A percentile compares a stretch with the other conserved stretches of the same genome.
Evolutionary conservation across 1,140 invertebrate species (phyloP).

Genomic region (Leptinotarsa undecemlineata): DNA sequence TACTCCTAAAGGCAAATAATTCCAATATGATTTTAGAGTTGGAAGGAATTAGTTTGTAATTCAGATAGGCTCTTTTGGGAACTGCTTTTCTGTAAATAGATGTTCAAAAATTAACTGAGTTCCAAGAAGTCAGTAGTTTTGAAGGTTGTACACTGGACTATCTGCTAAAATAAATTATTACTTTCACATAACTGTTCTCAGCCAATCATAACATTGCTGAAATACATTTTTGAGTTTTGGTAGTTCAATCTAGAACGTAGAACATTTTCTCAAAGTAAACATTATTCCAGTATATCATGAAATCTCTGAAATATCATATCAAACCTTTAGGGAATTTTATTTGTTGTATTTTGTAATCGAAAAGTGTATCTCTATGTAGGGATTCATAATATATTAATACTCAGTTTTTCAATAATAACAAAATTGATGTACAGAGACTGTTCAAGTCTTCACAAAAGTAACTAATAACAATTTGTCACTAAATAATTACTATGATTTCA

Average conservation of each 20-base stretch:
- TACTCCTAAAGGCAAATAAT: too few relatives aligned
- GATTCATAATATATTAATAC: neutral
- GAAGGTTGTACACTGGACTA: neutral
- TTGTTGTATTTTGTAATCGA: neutral
- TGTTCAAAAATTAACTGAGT: neutral
- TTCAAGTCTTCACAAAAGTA: neutral
- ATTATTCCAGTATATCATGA: neutral
- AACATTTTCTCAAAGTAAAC: neutral
- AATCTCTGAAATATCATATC: neutral
- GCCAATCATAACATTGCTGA: neutral
- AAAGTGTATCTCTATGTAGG: neutral
- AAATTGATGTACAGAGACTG: neutral
- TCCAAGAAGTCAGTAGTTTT: neutral
- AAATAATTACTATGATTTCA: too few relatives aligned
- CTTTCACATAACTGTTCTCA: neutral
- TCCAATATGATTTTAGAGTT: neutral
- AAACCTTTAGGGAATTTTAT: neutral
- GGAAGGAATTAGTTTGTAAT: neutral
- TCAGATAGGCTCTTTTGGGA: neutral
- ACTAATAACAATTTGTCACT: too few relatives aligned
- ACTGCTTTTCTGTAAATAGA: neutral
- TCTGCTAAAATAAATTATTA: neutral
- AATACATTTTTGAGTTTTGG: neutral
- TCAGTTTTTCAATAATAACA: neutral
- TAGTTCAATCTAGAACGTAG: neutral